Evolutionary conservation across 2,113 vertebrate species (phyloP), one percentile per base, ranked within the genome.

Genomic region (Macheiramphus alcinus): DNA sequence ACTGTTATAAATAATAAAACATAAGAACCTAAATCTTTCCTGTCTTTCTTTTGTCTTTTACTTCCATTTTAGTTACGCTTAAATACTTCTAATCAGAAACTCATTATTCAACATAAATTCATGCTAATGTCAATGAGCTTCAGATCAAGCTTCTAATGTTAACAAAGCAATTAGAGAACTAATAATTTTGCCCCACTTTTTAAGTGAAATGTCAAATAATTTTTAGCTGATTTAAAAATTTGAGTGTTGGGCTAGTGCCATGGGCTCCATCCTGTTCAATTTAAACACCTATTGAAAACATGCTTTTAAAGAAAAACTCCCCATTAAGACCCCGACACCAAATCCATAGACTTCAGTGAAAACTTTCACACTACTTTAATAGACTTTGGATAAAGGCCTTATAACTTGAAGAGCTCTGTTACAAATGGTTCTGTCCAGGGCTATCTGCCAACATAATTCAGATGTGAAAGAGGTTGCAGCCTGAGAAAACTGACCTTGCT

Each of bases 111-210:
- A 61, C 47, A 73, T 16, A 67, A 92, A 86, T 16, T 25, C 16
- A 68, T 8, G 14, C 17, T 94, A 71, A 93, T 94, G 75, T 95
- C 86, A 95, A 10, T 59, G 61, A 78, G 47, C 80, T 95, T 93
- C 78, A 87, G 26, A 88, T 31, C 34, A 42, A 59, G 67, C 18
- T 18, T 40, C n/a, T 40, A 42, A 43, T 18, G 25, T 52, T 90
- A 92, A 88, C 43, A 88, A 83, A 83, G n/a, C 42, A 67, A 83
- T 65, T 81, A 55, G 1, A 76, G 25, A 93, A 66, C 9, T 7
- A 68, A 80, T 45, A 47, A 40, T 31, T 93, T 88, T 59, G 4
- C 16, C 58, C 20, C n/a, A 4, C 38, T 90, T 93, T 47, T 70
- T 3, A 53, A 61, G 32, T 66, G 76, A 96, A 94, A 92, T 83